Evolutionary conservation across 2,797 vertebrate species (phyloP), one percentile per base, ranked within the genome.

Genomic region (Hozukius guyotensis): DNA sequence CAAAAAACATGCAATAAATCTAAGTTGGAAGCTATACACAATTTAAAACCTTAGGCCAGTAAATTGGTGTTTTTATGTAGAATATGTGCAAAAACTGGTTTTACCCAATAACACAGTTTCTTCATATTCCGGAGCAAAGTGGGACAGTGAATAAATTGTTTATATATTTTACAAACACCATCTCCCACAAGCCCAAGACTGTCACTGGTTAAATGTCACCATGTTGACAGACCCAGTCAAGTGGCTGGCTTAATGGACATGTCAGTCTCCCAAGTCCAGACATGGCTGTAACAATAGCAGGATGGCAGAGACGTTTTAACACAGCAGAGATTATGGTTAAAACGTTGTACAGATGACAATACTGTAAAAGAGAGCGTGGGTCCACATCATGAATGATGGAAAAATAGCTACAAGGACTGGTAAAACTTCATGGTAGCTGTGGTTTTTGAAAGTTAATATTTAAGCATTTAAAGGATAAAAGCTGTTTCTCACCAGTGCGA

Each of bases 201-300:
- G 52, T 70, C 63, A 42, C 57, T n/a, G 73, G 53, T 55, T 60
- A 46, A 57, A 73, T 59, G 63, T 73, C 59, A 55, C 12, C n/a
- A 3, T 67, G 57, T 57, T 68, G 77, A 80, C 67, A 72, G 72
- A 55, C 12, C 0, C 72, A 65, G 65, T 56, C 36, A 53, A 27
- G 20, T 64, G 68, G 2, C 56, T 34, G 42, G 3, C 20, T 56
- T 67, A 65, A 73, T 64, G 69, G 34, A 67, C 34, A 7, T 16
- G 53, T 31, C 61, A 67, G 1, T 52, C 67, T 74, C n/a, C 5
- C 22, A 10, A 3, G 27, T 57, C 9, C 38, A 60, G 32, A 24
- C 32, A 9, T 16, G 18, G 2, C 11, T 53, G 38, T 6, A 38
- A 64, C 53, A 22, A 53, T 14, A 66, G 53, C 25, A 36, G 25